These are phyloP conservation scores for Dreissena rostriformis DNA, from an alignment of 1,140 invertebrate species.

Conservation along the genomic window DNA sequence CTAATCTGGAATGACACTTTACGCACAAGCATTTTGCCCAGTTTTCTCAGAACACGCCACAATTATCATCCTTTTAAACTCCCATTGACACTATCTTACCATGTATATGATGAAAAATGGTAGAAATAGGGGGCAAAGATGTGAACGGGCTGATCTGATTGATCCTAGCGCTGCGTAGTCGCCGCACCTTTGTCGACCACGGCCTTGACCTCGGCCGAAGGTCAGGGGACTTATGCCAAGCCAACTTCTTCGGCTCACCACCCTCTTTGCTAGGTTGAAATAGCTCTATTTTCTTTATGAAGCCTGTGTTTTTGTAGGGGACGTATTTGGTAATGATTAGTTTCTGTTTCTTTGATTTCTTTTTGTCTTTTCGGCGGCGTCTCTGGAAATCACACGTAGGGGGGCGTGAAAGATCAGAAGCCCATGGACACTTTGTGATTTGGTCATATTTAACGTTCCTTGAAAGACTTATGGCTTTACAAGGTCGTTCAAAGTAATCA, in stretches of 20 bases:
- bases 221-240: not conserved
- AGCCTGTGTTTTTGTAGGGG: conserved; percentile 32
- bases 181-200: conserved; percentile 36
- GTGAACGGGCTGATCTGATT: conserved; percentile 21
- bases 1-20: too few species aligned
- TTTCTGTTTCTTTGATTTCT: conserved; percentile 42
- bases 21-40: too few species aligned
- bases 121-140: conserved; percentile 12
- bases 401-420: not conserved
- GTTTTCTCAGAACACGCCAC: too few species aligned
- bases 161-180: conserved; percentile 16
- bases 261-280: not conserved
- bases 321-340: conserved; percentile 48
- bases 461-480: too few species aligned
- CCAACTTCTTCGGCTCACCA: conserved; percentile 13
- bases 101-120: conserved; percentile 22
- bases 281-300: conserved; percentile 41
- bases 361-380: conserved; percentile 3
- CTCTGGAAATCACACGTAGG: conserved; percentile 15
- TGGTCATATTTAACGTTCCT: too few species aligned
- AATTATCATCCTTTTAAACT: too few species aligned
- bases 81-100: conserved; percentile 18
- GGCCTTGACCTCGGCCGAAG: conserved; percentile 32
- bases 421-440: too few species aligned
- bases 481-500: not conserved